phyloP scores from a whole-genome alignment of 2,797 vertebrate genomes.

The Myotis myotis region DNA sequence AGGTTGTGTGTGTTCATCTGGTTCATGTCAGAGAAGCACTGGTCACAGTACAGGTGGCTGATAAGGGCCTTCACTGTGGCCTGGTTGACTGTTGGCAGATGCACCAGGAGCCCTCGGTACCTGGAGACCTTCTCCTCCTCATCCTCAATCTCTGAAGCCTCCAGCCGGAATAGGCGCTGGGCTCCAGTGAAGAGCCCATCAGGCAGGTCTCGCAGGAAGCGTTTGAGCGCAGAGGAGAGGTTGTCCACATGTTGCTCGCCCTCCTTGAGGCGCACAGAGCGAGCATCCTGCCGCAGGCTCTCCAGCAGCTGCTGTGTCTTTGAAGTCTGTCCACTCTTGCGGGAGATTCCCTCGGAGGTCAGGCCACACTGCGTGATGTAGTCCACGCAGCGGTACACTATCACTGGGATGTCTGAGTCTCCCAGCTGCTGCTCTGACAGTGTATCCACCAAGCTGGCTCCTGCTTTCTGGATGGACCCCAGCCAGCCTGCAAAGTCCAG shows the following conservation, averaged over 20 bases:
- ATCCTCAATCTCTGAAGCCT: slow-evolving; percentile 87
- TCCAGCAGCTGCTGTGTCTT: slow-evolving; percentile 91
- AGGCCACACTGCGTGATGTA: slow-evolving; percentile 95
- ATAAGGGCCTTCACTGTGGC: slow-evolving; percentile 93
- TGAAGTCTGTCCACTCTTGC: slow-evolving; percentile 95
- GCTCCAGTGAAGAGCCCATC: slow-evolving; percentile 91
- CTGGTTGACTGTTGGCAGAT: slow-evolving; percentile 91
- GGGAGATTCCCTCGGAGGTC: slow-evolving; percentile 95
- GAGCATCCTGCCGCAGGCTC: slow-evolving; percentile 89
- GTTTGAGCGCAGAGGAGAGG: slow-evolving; percentile 93
- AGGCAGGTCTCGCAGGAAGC: slow-evolving; percentile 93
- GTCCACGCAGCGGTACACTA: slow-evolving; percentile 93
- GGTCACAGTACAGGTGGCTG: slow-evolving; percentile 95
- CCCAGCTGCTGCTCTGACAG: slow-evolving; percentile 95
- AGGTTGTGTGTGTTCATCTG: slow-evolving; percentile 98
- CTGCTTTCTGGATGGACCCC: slow-evolving; percentile 91
- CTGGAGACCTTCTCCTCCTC: slow-evolving; percentile 85
- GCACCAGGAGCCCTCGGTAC: slow-evolving; percentile 88
- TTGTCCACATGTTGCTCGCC: slow-evolving; percentile 95
- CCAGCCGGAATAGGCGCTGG: slow-evolving; percentile 87
- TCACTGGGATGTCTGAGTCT: slow-evolving; percentile 91
- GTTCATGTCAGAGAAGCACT: slow-evolving; percentile 92
- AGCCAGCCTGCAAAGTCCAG: slow-evolving; percentile 94
- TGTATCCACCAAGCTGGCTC: slow-evolving; percentile 90
- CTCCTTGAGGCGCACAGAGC: slow-evolving; percentile 90